Base-by-base conservation (phyloP, 1,140 invertebrate species). In the Octopus bimaculoides region DNA sequence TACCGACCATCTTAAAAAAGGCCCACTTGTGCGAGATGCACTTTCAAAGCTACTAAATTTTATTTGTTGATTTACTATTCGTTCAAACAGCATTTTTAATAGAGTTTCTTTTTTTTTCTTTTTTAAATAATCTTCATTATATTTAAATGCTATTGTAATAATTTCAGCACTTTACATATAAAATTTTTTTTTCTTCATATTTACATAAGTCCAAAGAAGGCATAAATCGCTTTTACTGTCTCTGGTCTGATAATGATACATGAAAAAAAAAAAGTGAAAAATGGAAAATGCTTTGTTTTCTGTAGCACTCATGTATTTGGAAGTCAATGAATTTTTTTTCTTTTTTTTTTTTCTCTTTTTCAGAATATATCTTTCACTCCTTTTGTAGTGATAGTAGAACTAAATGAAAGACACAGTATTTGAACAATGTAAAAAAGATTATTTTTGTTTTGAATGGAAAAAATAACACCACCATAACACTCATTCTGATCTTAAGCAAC, bases 401-500 rank as follows among this genome's bases (percentile, higher is more conserved):
- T 71, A 71, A 71, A 71, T 71, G 66, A 71, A 71, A 71, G 66
- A 71, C 66, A 71, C 66, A 71, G 66, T 71, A 71, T 71, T 71
- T 71, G 17, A 71, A 71, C 56, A 12, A 12, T 71, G 66, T 71
- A 71, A 20, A n/a, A 12, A 71, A 6, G 17, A n/a, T 71, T n/a
- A n/a, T 71, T 71, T 6, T 8, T 8, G 8, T 71, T 71, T 71
- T 71, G 17, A 71, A 71, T 61, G 17, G 26, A n/a, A 71, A n/a
- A 71, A n/a, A 71, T n/a, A 71, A 71, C 66, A 71, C 26, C 14
- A 71, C 5, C 52, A 6, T 75, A 75, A 41, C 74, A 75, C 52
- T 7, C 74, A 75, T 52, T 75, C 74, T 41, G 26, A 75, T 75
- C 74, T 52, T 75, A 75, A 17, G 14, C 66, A 71, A 71, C 66